Percentiles rank a stretch among this genome's conserved stretches.
phyloP scores from a whole-genome alignment of 2,888 invertebrate genomes.

The Drosophila sordidula region DNA sequence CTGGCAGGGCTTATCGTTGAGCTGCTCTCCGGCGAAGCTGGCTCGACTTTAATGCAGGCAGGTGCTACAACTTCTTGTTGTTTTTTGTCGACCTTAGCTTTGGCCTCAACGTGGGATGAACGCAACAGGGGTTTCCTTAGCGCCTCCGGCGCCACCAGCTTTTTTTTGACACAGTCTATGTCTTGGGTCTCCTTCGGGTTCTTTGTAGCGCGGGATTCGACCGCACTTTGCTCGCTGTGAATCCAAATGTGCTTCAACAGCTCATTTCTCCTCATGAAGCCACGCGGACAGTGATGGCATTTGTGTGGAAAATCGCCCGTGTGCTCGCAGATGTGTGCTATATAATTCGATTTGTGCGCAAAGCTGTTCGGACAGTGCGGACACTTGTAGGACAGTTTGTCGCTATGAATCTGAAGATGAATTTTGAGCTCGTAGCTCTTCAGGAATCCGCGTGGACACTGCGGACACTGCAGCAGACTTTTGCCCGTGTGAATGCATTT shows the following conservation, averaged over 20 bases:
- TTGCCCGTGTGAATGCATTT: constrained; percentile 15
- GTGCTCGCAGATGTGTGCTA: constrained; percentile 29
- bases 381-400: constrained; percentile 31
- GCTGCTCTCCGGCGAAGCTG: neutral
- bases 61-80: neutral
- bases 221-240: neutral
- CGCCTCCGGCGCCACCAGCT: neutral
- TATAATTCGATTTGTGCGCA: constrained; percentile 27
- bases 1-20: neutral
- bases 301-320: constrained; percentile 9
- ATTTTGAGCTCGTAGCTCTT: constrained; percentile 22
- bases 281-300: neutral
- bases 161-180: neutral
- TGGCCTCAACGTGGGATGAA: neutral
- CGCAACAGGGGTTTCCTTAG: neutral
- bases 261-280: constrained; percentile 1
- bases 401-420: constrained; percentile 37
- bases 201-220: neutral
- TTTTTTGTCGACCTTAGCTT: no score
- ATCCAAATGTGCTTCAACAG: neutral
- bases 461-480: constrained; percentile 18
- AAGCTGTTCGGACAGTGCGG: constrained; percentile 36
- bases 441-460: constrained; percentile 27
- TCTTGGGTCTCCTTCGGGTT: neutral
- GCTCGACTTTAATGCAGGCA: no score